Evolutionary conservation across 2,113 vertebrate species (phyloP), one percentile per base, ranked within the genome.

Genomic region (Atractosteus spatula): DNA sequence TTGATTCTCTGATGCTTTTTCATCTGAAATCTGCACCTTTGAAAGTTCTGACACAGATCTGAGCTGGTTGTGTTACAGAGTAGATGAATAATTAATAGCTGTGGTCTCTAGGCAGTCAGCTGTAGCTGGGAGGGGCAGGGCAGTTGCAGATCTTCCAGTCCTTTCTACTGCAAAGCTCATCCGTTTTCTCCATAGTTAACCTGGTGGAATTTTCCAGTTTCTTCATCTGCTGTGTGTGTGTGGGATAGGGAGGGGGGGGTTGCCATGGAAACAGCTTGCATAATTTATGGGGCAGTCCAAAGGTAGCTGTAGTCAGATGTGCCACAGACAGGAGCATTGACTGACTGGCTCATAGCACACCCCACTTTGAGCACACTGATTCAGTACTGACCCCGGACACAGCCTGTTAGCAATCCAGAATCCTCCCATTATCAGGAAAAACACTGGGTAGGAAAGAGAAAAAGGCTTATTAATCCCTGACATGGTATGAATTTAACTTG

Each of bases 391-490:
- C 2, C 69, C 74, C 1, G 72, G 47, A 16, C 71, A 74, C 62
- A 71, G 62, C 42, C 14, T 44, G 5, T 71, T 73, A 66, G 42
- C 70, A 62, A 88, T 17, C 72, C 80, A 82, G 59, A 84, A 80
- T 47, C 81, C 69, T 8, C 70, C 84, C 64, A 66, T 17, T 47
- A 81, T 10, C 17, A 66, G 77, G 68, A 82, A 81, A 13, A 87
- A 75, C 14, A 62, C 79, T 74, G 55, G 73, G 70, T 67, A 6
- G 14, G 73, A 55, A 71, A 70, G 56, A 68, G 8, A 7, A 13
- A 8, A 14, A 59, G 12, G 56, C 11, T 13, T 29, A 29, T 29
- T 29, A 29, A 29, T 29, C 29, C 29, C 29, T 29, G 29, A 29
- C 29, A 29, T 29, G 29, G 29, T 29, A 29, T 29, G 29, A 29